Evolutionary conservation across 2,113 vertebrate genomes (phyloP).

Genomic region (Sphyrna mokarran): DNA sequence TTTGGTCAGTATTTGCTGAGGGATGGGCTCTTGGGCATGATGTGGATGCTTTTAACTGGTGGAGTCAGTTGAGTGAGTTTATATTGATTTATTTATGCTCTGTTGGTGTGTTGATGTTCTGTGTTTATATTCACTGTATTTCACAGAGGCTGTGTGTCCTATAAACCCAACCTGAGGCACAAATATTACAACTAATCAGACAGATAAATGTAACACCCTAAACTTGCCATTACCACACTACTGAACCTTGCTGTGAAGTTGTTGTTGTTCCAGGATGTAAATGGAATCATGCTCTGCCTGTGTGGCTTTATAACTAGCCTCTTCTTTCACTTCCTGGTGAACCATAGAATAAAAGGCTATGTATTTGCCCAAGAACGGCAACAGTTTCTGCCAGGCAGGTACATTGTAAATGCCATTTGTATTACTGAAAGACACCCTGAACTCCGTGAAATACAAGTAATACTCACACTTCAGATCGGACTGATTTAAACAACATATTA

Average conservation of each 20-base stretch:
- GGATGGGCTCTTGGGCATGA: neutral
- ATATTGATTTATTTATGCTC: neutral
- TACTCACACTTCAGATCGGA: neutral
- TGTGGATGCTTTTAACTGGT: neutral
- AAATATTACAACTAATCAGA: neutral
- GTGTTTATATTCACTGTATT: neutral
- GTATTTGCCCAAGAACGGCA: neutral
- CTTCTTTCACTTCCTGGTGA: neutral
- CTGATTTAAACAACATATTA: neutral
- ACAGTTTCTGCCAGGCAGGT: neutral
- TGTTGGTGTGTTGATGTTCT: neutral
- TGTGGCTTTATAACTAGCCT: neutral
- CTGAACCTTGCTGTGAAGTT: neutral
- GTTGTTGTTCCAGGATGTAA: neutral
- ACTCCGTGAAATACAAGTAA: neutral
- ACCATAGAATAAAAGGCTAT: neutral
- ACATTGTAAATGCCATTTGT: neutral
- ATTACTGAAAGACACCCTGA: neutral
- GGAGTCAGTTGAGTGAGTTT: neutral
- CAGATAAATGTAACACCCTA: neutral
- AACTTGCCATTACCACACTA: neutral
- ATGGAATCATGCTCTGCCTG: neutral
- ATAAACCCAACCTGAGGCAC: neutral
- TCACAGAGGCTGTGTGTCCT: neutral
- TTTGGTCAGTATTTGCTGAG: neutral